These are phyloP conservation scores for Galerucella calmariensis DNA, from an alignment of 2,888 invertebrate genomes.

Conservation along the genomic window DNA sequence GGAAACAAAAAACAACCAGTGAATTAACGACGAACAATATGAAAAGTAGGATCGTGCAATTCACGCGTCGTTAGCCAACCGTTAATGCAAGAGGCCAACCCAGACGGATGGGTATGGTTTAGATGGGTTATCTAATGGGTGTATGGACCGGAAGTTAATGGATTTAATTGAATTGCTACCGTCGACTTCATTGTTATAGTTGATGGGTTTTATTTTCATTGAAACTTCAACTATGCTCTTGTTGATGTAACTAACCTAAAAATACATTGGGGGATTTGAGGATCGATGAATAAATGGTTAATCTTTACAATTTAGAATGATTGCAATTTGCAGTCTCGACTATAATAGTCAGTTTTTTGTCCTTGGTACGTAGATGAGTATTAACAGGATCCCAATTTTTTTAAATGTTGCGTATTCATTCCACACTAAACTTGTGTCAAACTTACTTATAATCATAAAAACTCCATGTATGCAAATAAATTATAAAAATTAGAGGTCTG, in stretches of 20 bases:
- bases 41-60: constrained; percentile 52
- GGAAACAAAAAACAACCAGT: constrained; percentile 10
- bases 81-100: constrained; percentile 51
- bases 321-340: not conserved
- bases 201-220: constrained; percentile 12
- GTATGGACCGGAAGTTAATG: constrained; percentile 44
- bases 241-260: constrained; percentile 11
- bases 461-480: too few relatives aligned
- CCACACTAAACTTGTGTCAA: too few relatives aligned
- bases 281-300: not conserved
- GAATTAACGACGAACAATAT: constrained; percentile 21
- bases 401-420: too few relatives aligned
- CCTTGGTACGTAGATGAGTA: too few relatives aligned
- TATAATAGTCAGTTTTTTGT: too few relatives aligned
- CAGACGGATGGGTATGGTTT: constrained; percentile 44
- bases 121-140: constrained; percentile 42
- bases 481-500: too few relatives aligned
- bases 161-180: constrained; percentile 37
- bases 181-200: constrained; percentile 12
- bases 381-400: too few relatives aligned
- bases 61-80: constrained; percentile 52
- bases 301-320: not conserved
- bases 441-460: too few relatives aligned
- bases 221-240: constrained; percentile 7
- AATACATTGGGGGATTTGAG: constrained; percentile 4